A percentile compares a stretch with the other conserved stretches of the same genome.
Evolutionary conservation across 1,140 invertebrate species (phyloP).

Genomic region (Berghia stephanieae): DNA sequence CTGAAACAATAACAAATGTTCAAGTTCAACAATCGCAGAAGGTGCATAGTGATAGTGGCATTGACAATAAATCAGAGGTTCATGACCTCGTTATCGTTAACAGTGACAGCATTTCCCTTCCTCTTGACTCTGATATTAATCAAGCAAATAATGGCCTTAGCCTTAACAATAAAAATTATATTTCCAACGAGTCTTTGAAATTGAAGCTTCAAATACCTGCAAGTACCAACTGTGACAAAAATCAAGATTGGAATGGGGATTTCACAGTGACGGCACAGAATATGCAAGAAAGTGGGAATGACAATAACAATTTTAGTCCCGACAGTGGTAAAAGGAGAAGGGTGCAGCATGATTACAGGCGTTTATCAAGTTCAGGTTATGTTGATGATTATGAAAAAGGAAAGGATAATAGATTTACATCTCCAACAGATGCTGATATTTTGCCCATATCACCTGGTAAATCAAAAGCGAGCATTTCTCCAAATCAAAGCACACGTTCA

Average conservation of each 20-base stretch:
- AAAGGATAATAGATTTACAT: conserved; percentile 54
- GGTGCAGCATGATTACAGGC: conserved; percentile 60
- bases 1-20: no score
- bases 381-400: conserved; percentile 61
- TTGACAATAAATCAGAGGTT: no score
- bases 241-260: no score
- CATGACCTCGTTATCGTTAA: no score
- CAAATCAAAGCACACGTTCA: conserved; percentile 45
- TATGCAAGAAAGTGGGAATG: no score
- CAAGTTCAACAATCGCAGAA: no score
- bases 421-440: conserved; percentile 47
- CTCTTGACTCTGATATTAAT: background rate
- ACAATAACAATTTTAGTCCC: conserved; percentile 44
- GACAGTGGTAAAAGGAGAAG: conserved; percentile 57
- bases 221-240: background rate
- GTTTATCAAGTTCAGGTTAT: conserved; percentile 62
- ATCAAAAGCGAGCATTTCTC: conserved; percentile 37
- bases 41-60: no score
- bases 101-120: no score
- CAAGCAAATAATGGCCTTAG: background rate
- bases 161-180: background rate
- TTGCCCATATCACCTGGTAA: conserved; percentile 40
- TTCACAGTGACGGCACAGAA: no score
- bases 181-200: conserved; percentile 16
- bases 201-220: conserved; percentile 14